These are phyloP conservation scores for Sterrhoptilus dennistouni DNA, from an alignment of 2,113 vertebrate species.

Conservation along the genomic window DNA sequence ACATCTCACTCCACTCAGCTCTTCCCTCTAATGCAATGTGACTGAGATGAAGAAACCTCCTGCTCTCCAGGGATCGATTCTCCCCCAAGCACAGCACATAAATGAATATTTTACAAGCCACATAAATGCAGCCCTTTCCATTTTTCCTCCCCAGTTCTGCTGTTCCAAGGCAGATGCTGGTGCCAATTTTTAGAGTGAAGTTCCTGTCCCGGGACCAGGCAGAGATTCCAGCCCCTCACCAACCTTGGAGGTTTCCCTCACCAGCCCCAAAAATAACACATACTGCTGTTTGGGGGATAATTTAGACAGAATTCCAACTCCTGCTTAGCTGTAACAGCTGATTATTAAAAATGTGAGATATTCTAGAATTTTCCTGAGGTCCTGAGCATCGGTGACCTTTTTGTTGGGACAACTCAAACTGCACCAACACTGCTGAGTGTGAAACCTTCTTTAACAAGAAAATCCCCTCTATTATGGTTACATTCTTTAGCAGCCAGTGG, in stretches of 20 bases:
- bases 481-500: not conserved
- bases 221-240: not conserved
- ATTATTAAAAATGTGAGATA: not conserved
- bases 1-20: not conserved
- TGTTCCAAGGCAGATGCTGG: accelerated
- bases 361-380: not conserved
- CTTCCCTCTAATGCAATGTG: not conserved
- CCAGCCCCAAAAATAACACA: not conserved
- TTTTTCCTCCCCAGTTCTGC: not conserved
- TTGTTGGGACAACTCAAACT: not conserved
- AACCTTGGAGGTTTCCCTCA: not conserved
- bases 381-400: not conserved
- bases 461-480: accelerated
- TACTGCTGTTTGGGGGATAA: not conserved
- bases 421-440: not conserved
- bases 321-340: not conserved
- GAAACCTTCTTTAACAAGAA: not conserved
- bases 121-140: conserved; percentile 21
- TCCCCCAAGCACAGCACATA: not conserved
- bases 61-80: conserved; percentile 37
- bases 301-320: not conserved
- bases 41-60: conserved; percentile 29
- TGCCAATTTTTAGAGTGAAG: not conserved
- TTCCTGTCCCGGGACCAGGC: not conserved
- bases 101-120: conserved; percentile 59